Percentiles rank a stretch among this genome's conserved stretches.
Conservation (phyloP, 2,797 vertebrate species). For the Enteromius afrohamiltoni region DNA sequence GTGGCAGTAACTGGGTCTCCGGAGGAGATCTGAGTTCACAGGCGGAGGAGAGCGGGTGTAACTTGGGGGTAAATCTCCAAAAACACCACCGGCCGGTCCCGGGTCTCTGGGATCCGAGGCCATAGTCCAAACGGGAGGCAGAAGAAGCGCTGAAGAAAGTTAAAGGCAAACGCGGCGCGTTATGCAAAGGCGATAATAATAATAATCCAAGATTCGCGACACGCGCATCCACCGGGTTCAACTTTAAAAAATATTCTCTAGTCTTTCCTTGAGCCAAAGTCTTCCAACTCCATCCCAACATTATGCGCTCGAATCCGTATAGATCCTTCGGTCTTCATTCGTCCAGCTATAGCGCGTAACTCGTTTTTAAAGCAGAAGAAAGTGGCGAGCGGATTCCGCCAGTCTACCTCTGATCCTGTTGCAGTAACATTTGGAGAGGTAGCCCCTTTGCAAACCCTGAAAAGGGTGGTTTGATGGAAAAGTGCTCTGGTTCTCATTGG, state of each 20-base stretch:
- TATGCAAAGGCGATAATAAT: slow-evolving; percentile 65
- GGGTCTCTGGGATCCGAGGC: slow-evolving; percentile 83
- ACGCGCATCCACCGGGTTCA: slow-evolving; percentile 78
- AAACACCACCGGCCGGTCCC: slow-evolving; percentile 76
- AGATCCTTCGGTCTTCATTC: slow-evolving; percentile 85
- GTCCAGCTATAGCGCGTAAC: slow-evolving; percentile 73
- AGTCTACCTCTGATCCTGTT: slow-evolving; percentile 79
- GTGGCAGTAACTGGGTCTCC: slow-evolving; percentile 86
- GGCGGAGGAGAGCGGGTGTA: slow-evolving; percentile 80
- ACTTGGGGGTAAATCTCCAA: slow-evolving; percentile 83
- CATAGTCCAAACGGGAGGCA: slow-evolving; percentile 80
- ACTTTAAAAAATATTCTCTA: slow-evolving; percentile 69
- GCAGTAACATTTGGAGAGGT: slow-evolving; percentile 85
- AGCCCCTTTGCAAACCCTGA: slow-evolving; percentile 82
- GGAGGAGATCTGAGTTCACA: slow-evolving; percentile 75
- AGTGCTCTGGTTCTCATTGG: slow-evolving; percentile 88
- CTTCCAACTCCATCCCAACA: slow-evolving; percentile 87
- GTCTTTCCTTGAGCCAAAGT: slow-evolving; percentile 82
- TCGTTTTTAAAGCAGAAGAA: slow-evolving; percentile 70
- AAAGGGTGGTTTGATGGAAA: slow-evolving; percentile 89
- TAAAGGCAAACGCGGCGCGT: slow-evolving; percentile 68
- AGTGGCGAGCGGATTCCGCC: slow-evolving; percentile 66
- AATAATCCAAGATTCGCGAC: slow-evolving; percentile 79
- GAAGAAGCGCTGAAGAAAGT: slow-evolving; percentile 65
- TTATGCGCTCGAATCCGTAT: slow-evolving; percentile 85